Base-by-base conservation (phyloP, 2,113 vertebrate genomes). In the Coptodon bakossiorum region DNA sequence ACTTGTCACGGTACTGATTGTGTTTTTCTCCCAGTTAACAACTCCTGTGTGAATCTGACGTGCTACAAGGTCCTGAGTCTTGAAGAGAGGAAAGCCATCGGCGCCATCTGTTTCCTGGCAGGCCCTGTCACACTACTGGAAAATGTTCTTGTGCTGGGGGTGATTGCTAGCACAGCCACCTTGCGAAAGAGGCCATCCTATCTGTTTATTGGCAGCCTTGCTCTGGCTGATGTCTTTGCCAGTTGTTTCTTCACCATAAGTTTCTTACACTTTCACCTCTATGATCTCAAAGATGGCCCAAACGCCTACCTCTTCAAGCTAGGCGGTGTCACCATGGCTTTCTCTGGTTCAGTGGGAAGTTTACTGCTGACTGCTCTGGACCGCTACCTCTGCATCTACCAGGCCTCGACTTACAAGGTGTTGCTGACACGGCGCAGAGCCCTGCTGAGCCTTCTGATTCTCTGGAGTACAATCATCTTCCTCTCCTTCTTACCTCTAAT, bases 251-350 rank as follows among this genome's bases (percentile, higher is more conserved):
- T 98, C 19, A 97, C 96, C 89, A 95, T 89, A 90, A 98, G 94
- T 86, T 99, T 99, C 24, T 76, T 99, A 36, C 95, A 96, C 66
- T 99, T 99, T 88, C 98, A 99, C 2, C 97, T 99, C 53, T 97
- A 97, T 56, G 82, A 80, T 0, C 40, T 40, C 1, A 73, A 27
- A 0, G 96, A 96, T 2, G 90, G 95, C 53, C 94, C 94, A 38
- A 80, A 81, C 0, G 45, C 89, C 5, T 99, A 98, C 93, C 96
- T 99, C 86, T 96, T 99, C 86, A 98, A 99, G 94, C 95, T 99
- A 3, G 97, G 98, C 14, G 98, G 98, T 0, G 98, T 99, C 89
- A 98, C 95, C 82, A 92, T 97, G 8, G 96, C 97, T 56, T 99
- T 99, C 92, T 98, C 97, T 0, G 97, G 96, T 56, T 99, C 98